These are phyloP conservation scores for Phalacrocorax brasilianus DNA, from an alignment of 2,113 vertebrate species.

Conservation along the genomic window DNA sequence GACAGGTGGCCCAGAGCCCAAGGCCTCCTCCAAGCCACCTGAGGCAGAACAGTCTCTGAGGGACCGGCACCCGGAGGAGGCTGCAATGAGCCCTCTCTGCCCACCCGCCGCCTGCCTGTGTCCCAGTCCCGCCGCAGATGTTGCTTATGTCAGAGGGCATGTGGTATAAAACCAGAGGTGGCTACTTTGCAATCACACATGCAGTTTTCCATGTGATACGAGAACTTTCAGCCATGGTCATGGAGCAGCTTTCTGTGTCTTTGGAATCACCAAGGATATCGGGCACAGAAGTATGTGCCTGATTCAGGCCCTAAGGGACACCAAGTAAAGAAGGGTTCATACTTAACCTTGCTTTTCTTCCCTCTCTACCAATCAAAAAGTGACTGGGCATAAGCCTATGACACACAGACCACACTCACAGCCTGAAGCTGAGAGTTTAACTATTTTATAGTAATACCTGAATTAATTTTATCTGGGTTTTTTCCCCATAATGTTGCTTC, in stretches of 20 bases:
- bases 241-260: background rate
- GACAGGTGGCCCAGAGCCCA: background rate
- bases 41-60: background rate
- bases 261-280: background rate
- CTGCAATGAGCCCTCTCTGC: background rate
- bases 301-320: background rate
- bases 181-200: background rate
- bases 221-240: background rate
- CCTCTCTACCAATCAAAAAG: background rate
- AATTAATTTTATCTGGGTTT: background rate
- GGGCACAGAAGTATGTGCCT: background rate
- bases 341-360: background rate
- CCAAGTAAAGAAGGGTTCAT: background rate
- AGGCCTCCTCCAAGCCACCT: background rate
- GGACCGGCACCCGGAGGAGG: background rate
- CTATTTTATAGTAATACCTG: background rate
- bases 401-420: background rate
- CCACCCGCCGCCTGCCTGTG: fast-evolving
- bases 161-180: fast-evolving
- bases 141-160: background rate
- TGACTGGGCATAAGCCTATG: background rate
- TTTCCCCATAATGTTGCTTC: background rate
- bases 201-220: background rate
- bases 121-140: background rate
- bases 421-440: background rate